Evolutionary conservation across 2,797 vertebrate species (phyloP).

Genomic region (Urophycis tenuis): DNA sequence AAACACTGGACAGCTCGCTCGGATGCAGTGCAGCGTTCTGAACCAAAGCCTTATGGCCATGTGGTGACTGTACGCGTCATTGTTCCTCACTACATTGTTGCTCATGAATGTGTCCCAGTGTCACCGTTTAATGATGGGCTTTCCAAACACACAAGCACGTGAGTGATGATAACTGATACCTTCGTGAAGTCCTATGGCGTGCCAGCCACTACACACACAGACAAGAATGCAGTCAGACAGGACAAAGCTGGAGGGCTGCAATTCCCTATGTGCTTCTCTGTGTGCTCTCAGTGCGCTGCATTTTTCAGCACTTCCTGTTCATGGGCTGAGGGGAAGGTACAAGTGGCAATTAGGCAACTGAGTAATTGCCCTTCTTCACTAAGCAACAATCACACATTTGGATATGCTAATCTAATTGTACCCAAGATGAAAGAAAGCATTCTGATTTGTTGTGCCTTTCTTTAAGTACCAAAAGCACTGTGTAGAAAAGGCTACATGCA

Average conservation of each 20-base stretch:
- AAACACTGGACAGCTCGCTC: constrained; percentile 60
- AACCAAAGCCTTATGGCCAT: constrained; percentile 62
- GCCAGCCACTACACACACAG: constrained; percentile 36
- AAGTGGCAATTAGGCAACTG: constrained; percentile 1
- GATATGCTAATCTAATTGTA: neutral
- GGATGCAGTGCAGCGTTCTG: constrained; percentile 60
- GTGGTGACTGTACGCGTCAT: constrained; percentile 57
- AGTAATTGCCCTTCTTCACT: neutral
- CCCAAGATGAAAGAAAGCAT: neutral
- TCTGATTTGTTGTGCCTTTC: neutral
- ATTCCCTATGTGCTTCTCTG: constrained; percentile 62
- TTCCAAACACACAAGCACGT: constrained; percentile 36
- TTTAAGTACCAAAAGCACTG: neutral
- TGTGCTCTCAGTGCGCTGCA: constrained; percentile 54
- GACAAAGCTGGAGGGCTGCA: constrained; percentile 69
- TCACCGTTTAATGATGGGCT: constrained; percentile 50
- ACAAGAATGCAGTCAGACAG: constrained; percentile 69
- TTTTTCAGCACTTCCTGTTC: constrained; percentile 68
- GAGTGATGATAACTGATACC: constrained; percentile 49
- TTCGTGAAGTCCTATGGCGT: constrained; percentile 49
- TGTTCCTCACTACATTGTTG: constrained; percentile 55
- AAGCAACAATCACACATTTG: neutral
- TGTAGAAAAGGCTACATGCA: neutral
- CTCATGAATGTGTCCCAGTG: constrained; percentile 51
- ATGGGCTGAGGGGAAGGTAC: neutral